Evolutionary conservation across 2,113 vertebrate species (phyloP).

Genomic region (Campylorhamphus procurvoides): DNA sequence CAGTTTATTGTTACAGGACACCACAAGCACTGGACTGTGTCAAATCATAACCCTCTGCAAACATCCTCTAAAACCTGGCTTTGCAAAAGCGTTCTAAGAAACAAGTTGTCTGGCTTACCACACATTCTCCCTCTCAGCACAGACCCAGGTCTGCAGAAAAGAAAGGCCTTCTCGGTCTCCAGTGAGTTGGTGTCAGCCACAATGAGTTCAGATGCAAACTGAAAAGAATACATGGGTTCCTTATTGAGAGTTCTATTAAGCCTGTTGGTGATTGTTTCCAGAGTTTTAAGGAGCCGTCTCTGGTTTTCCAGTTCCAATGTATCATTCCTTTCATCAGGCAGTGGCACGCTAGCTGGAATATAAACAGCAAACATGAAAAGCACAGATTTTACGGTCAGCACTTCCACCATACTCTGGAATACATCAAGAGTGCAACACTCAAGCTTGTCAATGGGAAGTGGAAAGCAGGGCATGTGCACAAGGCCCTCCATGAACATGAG

Average conservation of each 20-base stretch:
- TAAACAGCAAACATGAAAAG: slow-evolving; percentile 66
- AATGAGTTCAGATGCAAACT: slow-evolving; percentile 89
- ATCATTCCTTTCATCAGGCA: slow-evolving; percentile 92
- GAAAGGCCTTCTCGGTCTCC: slow-evolving; percentile 86
- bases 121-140: slow-evolving; percentile 94
- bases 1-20: slow-evolving; percentile 30
- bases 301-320: slow-evolving; percentile 92
- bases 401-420: neutral
- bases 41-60: neutral
- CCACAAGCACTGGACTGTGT: neutral
- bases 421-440: neutral
- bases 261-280: slow-evolving; percentile 91
- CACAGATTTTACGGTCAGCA: neutral
- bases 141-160: slow-evolving; percentile 93
- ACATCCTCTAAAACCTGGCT: neutral
- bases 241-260: slow-evolving; percentile 89
- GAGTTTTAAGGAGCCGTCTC: slow-evolving; percentile 86
- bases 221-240: slow-evolving; percentile 90
- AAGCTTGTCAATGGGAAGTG: neutral
- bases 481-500: neutral
- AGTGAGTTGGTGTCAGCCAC: slow-evolving; percentile 91
- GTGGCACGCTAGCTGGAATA: slow-evolving; percentile 92
- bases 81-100: neutral
- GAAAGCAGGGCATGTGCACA: neutral
- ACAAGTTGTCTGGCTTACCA: slow-evolving; percentile 79